phyloP scores from a whole-genome alignment of 1,140 invertebrate genomes.

The Eriosoma lanigerum region DNA sequence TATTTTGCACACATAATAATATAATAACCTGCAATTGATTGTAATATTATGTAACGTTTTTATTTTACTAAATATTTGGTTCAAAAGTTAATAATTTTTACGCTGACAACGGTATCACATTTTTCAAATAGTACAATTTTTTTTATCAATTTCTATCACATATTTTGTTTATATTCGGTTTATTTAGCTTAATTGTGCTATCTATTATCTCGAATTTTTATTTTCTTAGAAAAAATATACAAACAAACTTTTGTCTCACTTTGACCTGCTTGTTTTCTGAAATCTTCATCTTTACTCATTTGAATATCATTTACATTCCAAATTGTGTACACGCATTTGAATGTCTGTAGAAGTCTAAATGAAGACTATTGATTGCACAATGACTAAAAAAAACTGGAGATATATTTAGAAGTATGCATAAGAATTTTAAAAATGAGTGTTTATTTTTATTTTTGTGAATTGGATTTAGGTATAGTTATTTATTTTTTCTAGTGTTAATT shows the following conservation, averaged over 20 bases:
- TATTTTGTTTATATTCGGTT: constrained; percentile 12
- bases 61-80: neutral
- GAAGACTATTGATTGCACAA: neutral
- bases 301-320: constrained; percentile 31
- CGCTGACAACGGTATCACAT: too few relatives aligned
- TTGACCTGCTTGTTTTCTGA: neutral
- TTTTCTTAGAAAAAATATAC: constrained; percentile 20
- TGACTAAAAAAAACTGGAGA: neutral
- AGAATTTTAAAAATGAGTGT: too few relatives aligned
- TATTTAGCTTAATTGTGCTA: constrained; percentile 11
- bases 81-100: too few relatives aligned
- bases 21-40: neutral
- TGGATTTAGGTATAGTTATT: too few relatives aligned
- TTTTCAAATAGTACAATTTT: too few relatives aligned
- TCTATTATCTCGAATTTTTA: neutral
- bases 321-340: neutral
- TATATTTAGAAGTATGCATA: too few relatives aligned
- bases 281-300: constrained; percentile 3
- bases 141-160: neutral
- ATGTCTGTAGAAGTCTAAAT: neutral
- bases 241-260: neutral
- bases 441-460: too few relatives aligned
- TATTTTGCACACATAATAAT: too few relatives aligned
- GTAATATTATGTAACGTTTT: neutral
- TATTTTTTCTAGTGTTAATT: too few relatives aligned